These are phyloP conservation scores for Echeneis naucrates DNA, from an alignment of 2,797 vertebrate species.

Conservation along the genomic window DNA sequence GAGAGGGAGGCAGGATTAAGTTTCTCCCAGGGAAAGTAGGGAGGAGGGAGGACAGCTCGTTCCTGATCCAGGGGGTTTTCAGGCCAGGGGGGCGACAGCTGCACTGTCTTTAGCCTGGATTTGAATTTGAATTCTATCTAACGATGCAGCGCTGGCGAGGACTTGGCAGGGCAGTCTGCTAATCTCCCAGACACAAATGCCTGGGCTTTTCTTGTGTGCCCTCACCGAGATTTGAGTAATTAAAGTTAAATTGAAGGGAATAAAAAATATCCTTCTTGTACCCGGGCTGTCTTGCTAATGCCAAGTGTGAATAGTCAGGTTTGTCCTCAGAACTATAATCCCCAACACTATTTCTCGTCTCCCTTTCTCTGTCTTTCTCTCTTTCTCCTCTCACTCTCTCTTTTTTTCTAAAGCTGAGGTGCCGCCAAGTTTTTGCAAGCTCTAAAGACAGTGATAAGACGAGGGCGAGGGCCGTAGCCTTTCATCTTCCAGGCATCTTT, in stretches of 20 bases:
- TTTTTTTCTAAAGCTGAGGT: slow-evolving; percentile 73
- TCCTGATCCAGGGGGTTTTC: slow-evolving; percentile 90
- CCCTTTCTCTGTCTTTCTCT: slow-evolving; percentile 45
- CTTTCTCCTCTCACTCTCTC: slow-evolving; percentile 45
- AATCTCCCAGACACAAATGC: slow-evolving; percentile 92
- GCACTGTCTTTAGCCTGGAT: slow-evolving; percentile 90
- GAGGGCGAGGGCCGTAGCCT: slow-evolving; percentile 73
- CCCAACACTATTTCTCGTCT: slow-evolving; percentile 80
- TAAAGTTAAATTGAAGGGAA: slow-evolving; percentile 91
- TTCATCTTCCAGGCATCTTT: slow-evolving; percentile 85
- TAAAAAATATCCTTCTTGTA: slow-evolving; percentile 90
- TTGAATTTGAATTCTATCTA: slow-evolving; percentile 94
- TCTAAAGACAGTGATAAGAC: slow-evolving; percentile 86
- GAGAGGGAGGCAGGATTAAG: slow-evolving; percentile 79
- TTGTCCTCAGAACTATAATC: slow-evolving; percentile 89
- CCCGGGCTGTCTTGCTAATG: slow-evolving; percentile 87
- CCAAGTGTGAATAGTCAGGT: slow-evolving; percentile 88
- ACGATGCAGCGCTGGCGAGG: slow-evolving; percentile 86
- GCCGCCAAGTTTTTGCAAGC: slow-evolving; percentile 82
- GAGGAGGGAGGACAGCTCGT: slow-evolving; percentile 90
- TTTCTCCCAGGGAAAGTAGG: slow-evolving; percentile 77
- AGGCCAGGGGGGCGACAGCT: slow-evolving; percentile 91
- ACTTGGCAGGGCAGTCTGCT: slow-evolving; percentile 91
- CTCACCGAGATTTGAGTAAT: slow-evolving; percentile 91
- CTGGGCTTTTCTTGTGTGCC: slow-evolving; percentile 88